These are phyloP conservation scores for Propsilocerus akamusi DNA, from an alignment of 1,140 invertebrate genomes.

Conservation along the genomic window DNA sequence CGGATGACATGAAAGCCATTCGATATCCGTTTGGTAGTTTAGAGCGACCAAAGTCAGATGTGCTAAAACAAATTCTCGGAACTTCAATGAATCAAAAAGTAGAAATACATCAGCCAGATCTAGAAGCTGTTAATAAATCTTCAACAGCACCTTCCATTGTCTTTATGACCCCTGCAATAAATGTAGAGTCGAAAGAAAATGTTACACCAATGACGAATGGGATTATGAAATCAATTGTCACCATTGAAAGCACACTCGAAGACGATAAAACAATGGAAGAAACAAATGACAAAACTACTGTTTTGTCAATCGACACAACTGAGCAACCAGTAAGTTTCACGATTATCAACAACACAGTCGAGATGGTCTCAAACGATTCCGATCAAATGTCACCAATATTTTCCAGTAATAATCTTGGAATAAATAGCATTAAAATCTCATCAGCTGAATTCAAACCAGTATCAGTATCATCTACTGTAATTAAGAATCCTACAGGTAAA, in stretches of 20 bases:
- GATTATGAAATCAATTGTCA: neutral
- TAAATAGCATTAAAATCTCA: constrained; percentile 7
- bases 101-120: neutral
- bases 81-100: constrained; percentile 11
- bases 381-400: constrained; percentile 6
- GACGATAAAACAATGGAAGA: neutral
- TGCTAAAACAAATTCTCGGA: constrained; percentile 30
- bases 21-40: constrained; percentile 32
- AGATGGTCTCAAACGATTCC: constrained; percentile 1
- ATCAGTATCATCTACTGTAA: neutral
- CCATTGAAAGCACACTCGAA: neutral
- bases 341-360: neutral
- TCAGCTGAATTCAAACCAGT: neutral
- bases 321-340: constrained; percentile 4
- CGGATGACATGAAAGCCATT: constrained; percentile 37
- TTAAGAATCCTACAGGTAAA: neutral
- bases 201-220: neutral
- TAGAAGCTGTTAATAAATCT: too few species aligned
- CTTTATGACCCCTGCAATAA: neutral
- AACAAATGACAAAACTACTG: too few species aligned
- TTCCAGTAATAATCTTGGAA: constrained; percentile 3
- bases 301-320: neutral
- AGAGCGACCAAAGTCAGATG: constrained; percentile 31
- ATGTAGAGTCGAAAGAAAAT: neutral
- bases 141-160: neutral